phyloP scores from a whole-genome alignment of 1,140 invertebrate species.

The Odontomachus brunneus region DNA sequence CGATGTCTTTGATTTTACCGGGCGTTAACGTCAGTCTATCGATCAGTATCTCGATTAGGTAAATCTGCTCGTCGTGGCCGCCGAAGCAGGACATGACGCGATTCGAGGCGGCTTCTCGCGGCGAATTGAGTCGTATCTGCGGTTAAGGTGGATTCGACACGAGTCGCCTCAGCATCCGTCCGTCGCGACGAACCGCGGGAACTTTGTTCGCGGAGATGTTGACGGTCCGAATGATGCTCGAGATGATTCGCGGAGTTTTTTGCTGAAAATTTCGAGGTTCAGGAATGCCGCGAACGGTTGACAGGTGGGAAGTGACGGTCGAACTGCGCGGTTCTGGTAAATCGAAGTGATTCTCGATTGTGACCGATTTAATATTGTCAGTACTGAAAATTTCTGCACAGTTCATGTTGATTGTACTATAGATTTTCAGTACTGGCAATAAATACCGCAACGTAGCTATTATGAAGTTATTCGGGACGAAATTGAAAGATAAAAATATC shows the following conservation, averaged over 20 bases:
- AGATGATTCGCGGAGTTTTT: neutral
- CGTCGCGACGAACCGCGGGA: neutral
- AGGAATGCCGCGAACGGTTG: slow-evolving; percentile 21
- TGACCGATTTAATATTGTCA: no score
- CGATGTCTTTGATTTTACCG: slow-evolving; percentile 78
- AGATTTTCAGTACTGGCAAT: no score
- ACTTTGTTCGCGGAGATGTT: slow-evolving; percentile 7
- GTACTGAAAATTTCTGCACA: no score
- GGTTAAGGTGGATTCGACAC: slow-evolving; percentile 2
- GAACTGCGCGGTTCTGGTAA: slow-evolving; percentile 30
- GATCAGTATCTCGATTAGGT: slow-evolving; percentile 79
- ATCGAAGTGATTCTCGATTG: slow-evolving; percentile 20
- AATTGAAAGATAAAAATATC: no score
- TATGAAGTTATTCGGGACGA: no score
- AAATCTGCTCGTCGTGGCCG: slow-evolving; percentile 77
- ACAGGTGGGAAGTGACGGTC: slow-evolving; percentile 48
- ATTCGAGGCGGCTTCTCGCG: slow-evolving; percentile 6
- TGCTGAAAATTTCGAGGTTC: slow-evolving; percentile 53
- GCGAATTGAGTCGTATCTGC: neutral
- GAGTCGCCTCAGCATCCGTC: neutral
- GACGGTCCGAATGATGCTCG: neutral
- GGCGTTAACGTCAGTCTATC: slow-evolving; percentile 76
- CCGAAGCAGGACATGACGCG: slow-evolving; percentile 80
- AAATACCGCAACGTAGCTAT: no score
- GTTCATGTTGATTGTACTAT: no score